These are phyloP conservation scores for Nephotettix cincticeps DNA, from an alignment of 1,140 invertebrate genomes.

Conservation along the genomic window DNA sequence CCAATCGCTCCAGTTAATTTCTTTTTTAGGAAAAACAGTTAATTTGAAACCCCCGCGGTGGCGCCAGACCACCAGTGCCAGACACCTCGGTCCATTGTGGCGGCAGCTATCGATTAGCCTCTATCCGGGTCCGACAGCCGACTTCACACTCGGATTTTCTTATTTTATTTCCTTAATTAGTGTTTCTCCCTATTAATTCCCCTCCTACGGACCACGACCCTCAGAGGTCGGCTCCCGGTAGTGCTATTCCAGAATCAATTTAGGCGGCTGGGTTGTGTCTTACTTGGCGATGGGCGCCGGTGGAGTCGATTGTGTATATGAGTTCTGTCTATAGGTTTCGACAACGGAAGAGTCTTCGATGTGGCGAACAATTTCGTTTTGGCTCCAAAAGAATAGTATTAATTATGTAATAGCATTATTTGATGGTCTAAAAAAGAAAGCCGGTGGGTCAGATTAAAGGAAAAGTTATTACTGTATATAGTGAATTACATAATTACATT, in stretches of 20 bases:
- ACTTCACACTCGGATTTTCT: conserved; percentile 1
- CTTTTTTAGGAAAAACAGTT: conserved; percentile 29
- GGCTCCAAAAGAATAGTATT: too few relatives aligned
- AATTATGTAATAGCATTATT: too few relatives aligned
- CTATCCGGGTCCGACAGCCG: background rate
- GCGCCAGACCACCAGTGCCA: conserved; percentile 18
- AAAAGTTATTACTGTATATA: too few relatives aligned
- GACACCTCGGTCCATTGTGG: conserved; percentile 9
- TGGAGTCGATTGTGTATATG: too few relatives aligned
- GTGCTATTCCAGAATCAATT: background rate
- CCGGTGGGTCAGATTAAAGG: too few relatives aligned
- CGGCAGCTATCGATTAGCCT: conserved; percentile 3
- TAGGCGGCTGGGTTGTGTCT: background rate
- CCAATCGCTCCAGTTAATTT: conserved; percentile 21
- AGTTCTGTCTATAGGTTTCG: too few relatives aligned
- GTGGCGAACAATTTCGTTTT: too few relatives aligned
- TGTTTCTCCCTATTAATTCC: background rate
- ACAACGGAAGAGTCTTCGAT: too few relatives aligned
- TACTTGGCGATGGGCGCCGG: too few relatives aligned
- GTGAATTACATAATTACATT: too few relatives aligned
- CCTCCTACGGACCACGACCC: too few relatives aligned
- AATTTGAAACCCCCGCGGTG: conserved; percentile 20
- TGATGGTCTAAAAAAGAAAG: too few relatives aligned
- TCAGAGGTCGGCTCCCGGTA: background rate
- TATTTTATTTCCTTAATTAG: background rate